These are phyloP conservation scores for Octomys mimax DNA, from an alignment of 2,797 vertebrate genomes.

Conservation along the genomic window DNA sequence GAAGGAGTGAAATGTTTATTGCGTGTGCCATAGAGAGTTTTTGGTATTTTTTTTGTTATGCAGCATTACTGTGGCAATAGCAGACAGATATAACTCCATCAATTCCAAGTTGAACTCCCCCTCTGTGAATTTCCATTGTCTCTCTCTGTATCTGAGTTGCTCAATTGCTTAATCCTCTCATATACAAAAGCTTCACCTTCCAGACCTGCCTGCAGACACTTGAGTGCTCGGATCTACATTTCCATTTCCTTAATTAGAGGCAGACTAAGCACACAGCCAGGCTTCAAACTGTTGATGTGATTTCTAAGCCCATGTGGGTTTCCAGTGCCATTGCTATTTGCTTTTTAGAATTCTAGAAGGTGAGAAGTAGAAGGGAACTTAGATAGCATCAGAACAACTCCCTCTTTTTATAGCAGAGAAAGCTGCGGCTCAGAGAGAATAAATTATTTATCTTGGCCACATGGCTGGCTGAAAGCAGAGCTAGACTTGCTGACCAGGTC, in stretches of 20 bases:
- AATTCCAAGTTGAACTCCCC: neutral
- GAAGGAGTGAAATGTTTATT: neutral
- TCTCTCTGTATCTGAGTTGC: neutral
- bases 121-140: neutral
- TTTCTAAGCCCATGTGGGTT: neutral
- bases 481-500: neutral
- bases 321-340: constrained; percentile 5
- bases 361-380: constrained; percentile 31
- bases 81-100: neutral
- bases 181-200: neutral
- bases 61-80: neutral
- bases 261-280: neutral
- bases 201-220: neutral
- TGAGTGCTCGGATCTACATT: neutral
- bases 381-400: neutral
- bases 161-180: neutral
- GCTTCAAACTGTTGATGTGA: constrained; percentile 1
- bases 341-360: constrained; percentile 18
- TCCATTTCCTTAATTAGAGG: constrained; percentile 47
- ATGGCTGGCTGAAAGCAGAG: neutral
- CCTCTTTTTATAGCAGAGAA: constrained; percentile 21
- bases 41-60: neutral
- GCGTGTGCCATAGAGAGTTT: neutral
- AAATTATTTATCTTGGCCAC: neutral
- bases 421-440: neutral